Percentiles rank a stretch among this genome's conserved stretches.
Evolutionary conservation across 1,140 invertebrate genomes (phyloP).

Genomic region (Pogonomyrmex barbatus): DNA sequence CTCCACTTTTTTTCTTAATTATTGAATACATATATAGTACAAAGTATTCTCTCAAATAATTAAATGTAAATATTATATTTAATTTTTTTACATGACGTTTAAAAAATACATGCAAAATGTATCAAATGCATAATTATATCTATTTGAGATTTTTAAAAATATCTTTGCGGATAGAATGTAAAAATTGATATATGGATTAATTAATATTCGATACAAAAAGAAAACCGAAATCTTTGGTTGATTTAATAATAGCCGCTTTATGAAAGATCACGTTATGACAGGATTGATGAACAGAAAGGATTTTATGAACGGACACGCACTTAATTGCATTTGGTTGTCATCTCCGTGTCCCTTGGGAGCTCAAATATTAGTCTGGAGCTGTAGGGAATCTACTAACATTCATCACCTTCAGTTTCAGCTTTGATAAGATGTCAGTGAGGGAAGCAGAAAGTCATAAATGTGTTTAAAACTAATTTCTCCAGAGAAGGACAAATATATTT

Average conservation of each 20-base stretch:
- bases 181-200: neutral
- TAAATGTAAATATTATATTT: neutral
- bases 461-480: neutral
- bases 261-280: neutral
- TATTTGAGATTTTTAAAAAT: conserved; percentile 6
- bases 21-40: neutral
- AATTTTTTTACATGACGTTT: neutral
- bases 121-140: neutral
- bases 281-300: conserved; percentile 14
- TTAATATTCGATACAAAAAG: neutral
- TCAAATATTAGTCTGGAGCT: conserved; percentile 5
- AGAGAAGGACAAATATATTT: neutral
- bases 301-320: neutral
- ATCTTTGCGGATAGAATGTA: neutral
- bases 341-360: neutral
- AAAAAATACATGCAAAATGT: neutral
- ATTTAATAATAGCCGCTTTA: neutral
- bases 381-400: conserved; percentile 23
- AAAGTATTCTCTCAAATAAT: neutral
- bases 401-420: conserved; percentile 5
- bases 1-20: neutral
- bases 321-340: conserved; percentile 35
- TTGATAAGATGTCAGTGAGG: conserved; percentile 21
- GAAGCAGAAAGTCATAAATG: conserved; percentile 25
- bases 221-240: neutral